A percentile compares a stretch with the other conserved stretches of the same genome.
Conservation (phyloP, 1,140 invertebrate species). For the Musca domestica region DNA sequence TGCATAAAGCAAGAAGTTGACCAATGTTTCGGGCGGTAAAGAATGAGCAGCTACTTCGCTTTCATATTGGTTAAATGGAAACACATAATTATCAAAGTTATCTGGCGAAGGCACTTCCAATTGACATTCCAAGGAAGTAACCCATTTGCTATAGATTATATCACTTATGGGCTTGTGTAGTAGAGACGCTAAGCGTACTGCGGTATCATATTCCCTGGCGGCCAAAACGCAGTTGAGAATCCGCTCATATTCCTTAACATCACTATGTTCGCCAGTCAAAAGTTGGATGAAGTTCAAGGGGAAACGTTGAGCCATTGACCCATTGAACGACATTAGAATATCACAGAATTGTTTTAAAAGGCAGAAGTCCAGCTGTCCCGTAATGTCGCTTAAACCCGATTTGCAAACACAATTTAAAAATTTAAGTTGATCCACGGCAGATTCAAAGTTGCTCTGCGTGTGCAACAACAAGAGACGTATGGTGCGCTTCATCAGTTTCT, state of each 20-base stretch:
- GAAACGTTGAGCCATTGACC: constrained; percentile 19
- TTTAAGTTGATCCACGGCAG: constrained; percentile 39
- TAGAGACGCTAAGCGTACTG: constrained; percentile 42
- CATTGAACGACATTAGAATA: constrained; percentile 33
- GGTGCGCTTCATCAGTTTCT: constrained; percentile 41
- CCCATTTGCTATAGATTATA: constrained; percentile 49
- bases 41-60: constrained; percentile 39
- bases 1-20: constrained; percentile 46
- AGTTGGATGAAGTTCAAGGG: constrained; percentile 37
- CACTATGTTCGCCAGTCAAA: constrained; percentile 24
- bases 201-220: constrained; percentile 42
- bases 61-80: constrained; percentile 38
- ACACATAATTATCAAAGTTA: constrained; percentile 2
- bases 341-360: constrained; percentile 40
- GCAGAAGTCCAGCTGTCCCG: constrained; percentile 42
- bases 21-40: constrained; percentile 41
- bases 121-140: constrained; percentile 29
- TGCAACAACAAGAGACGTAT: constrained; percentile 39
- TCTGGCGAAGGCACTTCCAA: background rate
- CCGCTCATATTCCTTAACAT: constrained; percentile 37
- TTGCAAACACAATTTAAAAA: constrained; percentile 46
- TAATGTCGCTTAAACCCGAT: constrained; percentile 47
- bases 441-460: constrained; percentile 42
- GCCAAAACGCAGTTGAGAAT: constrained; percentile 37
- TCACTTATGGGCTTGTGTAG: constrained; percentile 44